A percentile compares a stretch with the other conserved stretches of the same genome.
Conservation (phyloP, 2,113 vertebrate species). For the Peromyscus californicus region DNA sequence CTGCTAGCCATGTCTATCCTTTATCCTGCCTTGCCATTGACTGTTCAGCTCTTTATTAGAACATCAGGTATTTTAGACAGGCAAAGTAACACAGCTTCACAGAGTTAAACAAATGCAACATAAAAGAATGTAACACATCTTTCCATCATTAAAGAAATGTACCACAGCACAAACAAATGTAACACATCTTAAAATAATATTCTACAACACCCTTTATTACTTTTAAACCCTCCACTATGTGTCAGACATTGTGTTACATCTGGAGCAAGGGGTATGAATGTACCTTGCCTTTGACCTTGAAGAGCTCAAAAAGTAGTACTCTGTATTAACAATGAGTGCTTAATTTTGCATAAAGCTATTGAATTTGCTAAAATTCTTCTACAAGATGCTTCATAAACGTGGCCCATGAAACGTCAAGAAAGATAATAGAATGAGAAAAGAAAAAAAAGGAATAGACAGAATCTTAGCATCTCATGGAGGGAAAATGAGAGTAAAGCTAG, state of each 20-base stretch:
- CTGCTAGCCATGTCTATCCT: no score
- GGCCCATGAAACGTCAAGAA: background rate
- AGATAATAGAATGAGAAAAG: background rate
- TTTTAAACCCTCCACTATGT: background rate
- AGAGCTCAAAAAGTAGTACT: background rate
- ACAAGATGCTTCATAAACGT: background rate
- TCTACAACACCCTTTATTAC: background rate
- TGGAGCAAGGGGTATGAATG: background rate
- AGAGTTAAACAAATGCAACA: no score
- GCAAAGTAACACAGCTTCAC: no score
- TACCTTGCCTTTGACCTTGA: background rate
- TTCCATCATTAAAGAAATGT: no score
- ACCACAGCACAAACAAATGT: no score
- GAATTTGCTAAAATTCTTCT: background rate
- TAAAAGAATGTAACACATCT: no score
- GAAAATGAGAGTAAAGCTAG: background rate
- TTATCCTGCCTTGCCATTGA: no score
- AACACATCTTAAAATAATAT: no score
- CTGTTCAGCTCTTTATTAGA: no score
- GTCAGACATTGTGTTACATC: background rate
- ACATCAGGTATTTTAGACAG: no score
- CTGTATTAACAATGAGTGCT: accelerated
- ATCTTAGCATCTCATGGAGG: background rate
- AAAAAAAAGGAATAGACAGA: background rate
- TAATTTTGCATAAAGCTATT: background rate